These are phyloP conservation scores for Hyperoodon ampullatus DNA, from an alignment of 2,113 vertebrate genomes.

Conservation along the genomic window DNA sequence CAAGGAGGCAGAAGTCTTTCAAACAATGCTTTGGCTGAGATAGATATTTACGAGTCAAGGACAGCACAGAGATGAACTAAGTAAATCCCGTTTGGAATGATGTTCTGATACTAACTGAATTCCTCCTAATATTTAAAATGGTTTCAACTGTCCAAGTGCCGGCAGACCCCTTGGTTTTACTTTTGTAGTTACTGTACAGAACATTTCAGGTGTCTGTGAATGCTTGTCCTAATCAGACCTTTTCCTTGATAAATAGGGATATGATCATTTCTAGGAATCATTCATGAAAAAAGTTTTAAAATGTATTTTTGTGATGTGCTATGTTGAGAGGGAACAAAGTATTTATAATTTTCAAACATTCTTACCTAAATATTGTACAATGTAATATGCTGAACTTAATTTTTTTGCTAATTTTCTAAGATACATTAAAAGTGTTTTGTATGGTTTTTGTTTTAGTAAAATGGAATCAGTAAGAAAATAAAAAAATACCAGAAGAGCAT, in stretches of 20 bases:
- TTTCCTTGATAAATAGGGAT: constrained; percentile 28
- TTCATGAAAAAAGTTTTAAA: constrained; percentile 76
- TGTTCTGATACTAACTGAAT: constrained; percentile 76
- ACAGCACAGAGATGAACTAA: neutral
- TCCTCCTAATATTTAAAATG: constrained; percentile 60
- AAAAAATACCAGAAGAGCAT: constrained; percentile 27
- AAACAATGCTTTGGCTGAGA: neutral
- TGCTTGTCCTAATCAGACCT: constrained; percentile 62
- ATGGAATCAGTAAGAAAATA: constrained; percentile 72
- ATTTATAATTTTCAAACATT: constrained; percentile 74
- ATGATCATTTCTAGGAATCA: constrained; percentile 74
- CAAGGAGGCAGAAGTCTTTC: neutral
- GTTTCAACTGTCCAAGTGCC: constrained; percentile 38
- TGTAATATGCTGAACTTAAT: constrained; percentile 73
- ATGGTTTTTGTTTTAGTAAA: constrained; percentile 70
- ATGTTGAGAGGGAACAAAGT: constrained; percentile 70
- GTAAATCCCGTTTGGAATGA: neutral
- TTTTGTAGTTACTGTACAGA: constrained; percentile 81
- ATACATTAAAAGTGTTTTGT: constrained; percentile 77
- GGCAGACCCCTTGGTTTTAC: constrained; percentile 56
- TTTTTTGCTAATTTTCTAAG: constrained; percentile 83
- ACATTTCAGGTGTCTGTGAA: constrained; percentile 43
- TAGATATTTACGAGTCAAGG: neutral
- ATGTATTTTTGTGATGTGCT: constrained; percentile 68
- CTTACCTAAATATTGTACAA: constrained; percentile 55